phyloP scores from a whole-genome alignment of 2,113 vertebrate genomes.

The Daphoenositta chrysoptera region DNA sequence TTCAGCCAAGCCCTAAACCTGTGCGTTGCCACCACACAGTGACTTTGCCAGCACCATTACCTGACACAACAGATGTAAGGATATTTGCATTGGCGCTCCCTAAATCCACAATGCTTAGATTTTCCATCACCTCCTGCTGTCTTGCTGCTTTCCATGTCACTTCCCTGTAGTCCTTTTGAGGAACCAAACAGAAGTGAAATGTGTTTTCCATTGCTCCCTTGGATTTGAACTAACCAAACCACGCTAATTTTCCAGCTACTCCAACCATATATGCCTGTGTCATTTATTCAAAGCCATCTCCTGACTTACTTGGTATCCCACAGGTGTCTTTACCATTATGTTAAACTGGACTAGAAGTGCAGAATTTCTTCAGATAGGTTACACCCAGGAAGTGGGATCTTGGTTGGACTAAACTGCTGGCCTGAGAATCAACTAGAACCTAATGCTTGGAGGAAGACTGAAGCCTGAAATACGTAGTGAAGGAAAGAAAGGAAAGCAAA shows the following conservation, averaged over 20 bases:
- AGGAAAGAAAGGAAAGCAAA: background rate
- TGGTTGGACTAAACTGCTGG: background rate
- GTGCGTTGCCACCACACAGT: accelerated
- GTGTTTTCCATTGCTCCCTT: background rate
- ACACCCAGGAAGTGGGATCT: background rate
- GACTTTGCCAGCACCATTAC: background rate
- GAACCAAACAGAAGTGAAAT: background rate
- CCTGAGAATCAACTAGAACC: background rate
- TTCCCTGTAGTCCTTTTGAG: background rate
- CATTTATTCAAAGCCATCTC: background rate
- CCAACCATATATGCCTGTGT: background rate
- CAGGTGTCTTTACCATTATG: accelerated
- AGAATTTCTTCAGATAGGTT: background rate
- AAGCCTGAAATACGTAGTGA: background rate
- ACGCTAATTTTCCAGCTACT: background rate
- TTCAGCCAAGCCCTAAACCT: background rate
- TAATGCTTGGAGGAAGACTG: background rate
- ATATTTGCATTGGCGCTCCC: background rate
- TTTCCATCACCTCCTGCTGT: background rate
- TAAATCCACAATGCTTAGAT: background rate
- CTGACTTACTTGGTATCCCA: background rate
- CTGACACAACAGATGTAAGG: background rate
- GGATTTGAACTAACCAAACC: background rate
- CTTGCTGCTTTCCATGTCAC: background rate
- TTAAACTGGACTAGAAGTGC: background rate